Percentiles rank a stretch among this genome's conserved stretches.
Evolutionary conservation across 1,140 invertebrate genomes (phyloP).

Genomic region (Apis laboriosa): DNA sequence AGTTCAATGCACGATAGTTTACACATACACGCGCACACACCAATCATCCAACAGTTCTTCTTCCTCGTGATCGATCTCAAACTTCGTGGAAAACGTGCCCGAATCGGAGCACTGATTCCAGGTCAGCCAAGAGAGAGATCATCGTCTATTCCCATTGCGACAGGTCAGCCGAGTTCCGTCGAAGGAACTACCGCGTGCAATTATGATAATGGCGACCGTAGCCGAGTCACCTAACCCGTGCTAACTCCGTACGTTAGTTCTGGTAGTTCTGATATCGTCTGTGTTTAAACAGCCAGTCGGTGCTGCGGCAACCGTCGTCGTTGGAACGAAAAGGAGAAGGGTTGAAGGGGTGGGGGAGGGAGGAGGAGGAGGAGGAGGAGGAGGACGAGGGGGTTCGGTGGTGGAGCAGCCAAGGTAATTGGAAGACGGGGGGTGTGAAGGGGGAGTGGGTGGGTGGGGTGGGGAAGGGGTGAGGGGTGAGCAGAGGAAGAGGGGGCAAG

Average conservation of each 20-base stretch:
- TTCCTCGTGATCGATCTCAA: no score
- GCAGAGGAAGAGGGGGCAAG: constrained; percentile 44
- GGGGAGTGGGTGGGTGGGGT: constrained; percentile 11
- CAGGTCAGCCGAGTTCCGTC: constrained; percentile 68
- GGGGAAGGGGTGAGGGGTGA: constrained; percentile 36
- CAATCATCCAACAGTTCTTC: no score
- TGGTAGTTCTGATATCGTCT: constrained; percentile 80
- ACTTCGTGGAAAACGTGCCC: no score
- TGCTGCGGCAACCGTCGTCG: constrained; percentile 68
- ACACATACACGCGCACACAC: no score
- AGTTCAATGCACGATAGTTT: no score
- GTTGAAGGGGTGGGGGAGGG: not conserved
- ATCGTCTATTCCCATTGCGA: constrained; percentile 63
- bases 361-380: constrained; percentile 21
- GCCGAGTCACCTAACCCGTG: constrained; percentile 70
- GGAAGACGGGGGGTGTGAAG: constrained; percentile 13
- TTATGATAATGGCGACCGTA: constrained; percentile 78
- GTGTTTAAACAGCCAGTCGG: constrained; percentile 80
- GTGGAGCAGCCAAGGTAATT: constrained; percentile 28
- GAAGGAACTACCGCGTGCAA: constrained; percentile 71
- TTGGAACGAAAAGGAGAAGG: constrained; percentile 34
- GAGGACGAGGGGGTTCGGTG: constrained; percentile 27
- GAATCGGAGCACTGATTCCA: constrained; percentile 36
- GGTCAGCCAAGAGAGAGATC: constrained; percentile 58
- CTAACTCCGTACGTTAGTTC: constrained; percentile 77